Evolutionary conservation across 2,888 invertebrate genomes (phyloP), one percentile per base, ranked within the genome.

Genomic region (Caenorhabditis sulstoni): DNA sequence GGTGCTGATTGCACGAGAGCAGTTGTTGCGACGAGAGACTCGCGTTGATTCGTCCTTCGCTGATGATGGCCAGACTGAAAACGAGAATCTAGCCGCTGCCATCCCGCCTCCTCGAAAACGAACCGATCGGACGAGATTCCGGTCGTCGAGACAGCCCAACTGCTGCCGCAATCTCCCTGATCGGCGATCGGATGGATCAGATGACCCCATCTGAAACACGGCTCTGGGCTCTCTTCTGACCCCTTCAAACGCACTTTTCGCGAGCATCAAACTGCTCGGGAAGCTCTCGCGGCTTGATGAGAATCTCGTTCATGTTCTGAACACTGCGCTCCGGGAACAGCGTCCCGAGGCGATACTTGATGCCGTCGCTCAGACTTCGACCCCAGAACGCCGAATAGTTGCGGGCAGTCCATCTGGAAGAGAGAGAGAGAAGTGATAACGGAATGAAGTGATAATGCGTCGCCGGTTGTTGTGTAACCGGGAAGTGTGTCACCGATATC

Each of bases 91-190:
- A n/a, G n/a, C n/a, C n/a, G n/a, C n/a, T n/a, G n/a, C n/a, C n/a
- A n/a, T n/a, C n/a, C n/a, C n/a, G n/a, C n/a, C n/a, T n/a, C n/a
- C n/a, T n/a, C n/a, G n/a, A n/a, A n/a, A n/a, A n/a, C n/a, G n/a
- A 29, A 84, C 85, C 85, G 57, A 74, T 87, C 87, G n/a, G 85
- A 79, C 18, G 86, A 84, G 47, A 86, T 86, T 91, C 92, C 91
- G 61, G 94, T 94, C 0, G 96, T 94, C 0, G 95, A 94, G 29
- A 97, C 93, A 0, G 96, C 96, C 97, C 97, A 97, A 74, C 83
- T 83, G 0, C 96, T 93, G 0, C 95, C 96, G 90, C 97, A 94
- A 92, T 93, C 93, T 20, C 93, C 93, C 88, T 93, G 93, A 84
- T 93, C 93, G 44, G 90, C 86, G n/a, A 93, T 90, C 0, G 93